Conservation (phyloP, 2,797 vertebrate genomes). For the Spatula versicolor region DNA sequence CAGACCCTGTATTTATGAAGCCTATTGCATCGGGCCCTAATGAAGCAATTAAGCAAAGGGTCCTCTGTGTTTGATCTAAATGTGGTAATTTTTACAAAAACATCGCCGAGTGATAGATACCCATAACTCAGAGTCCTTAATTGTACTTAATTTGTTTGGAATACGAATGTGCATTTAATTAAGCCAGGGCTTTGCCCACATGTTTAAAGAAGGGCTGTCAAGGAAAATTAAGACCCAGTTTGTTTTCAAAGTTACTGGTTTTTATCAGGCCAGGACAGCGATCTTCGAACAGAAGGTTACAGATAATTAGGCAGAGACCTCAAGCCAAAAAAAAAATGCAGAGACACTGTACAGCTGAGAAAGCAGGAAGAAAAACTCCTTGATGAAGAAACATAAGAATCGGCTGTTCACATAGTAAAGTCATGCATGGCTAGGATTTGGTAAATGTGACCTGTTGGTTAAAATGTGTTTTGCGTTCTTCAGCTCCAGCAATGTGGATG, state of each 20-base stretch:
- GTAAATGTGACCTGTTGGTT: constrained; percentile 59
- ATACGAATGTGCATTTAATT: constrained; percentile 99
- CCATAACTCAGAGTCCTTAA: constrained; percentile 99
- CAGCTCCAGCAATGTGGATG: not conserved
- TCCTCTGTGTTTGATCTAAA: constrained; percentile 98
- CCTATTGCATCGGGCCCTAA: constrained; percentile 92
- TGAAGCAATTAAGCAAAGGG: constrained; percentile 98
- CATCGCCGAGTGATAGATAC: constrained; percentile 98
- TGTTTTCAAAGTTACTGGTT: constrained; percentile 94
- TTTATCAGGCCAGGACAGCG: constrained; percentile 89
- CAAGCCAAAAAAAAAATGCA: constrained; percentile 67
- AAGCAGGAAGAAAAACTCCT: constrained; percentile 50
- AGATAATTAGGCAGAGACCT: constrained; percentile 89
- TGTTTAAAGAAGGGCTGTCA: constrained; percentile 98
- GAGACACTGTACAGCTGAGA: constrained; percentile 70
- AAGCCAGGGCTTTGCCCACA: constrained; percentile 88
- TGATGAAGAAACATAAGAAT: constrained; percentile 71
- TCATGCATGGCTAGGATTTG: constrained; percentile 62
- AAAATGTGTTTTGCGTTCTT: constrained; percentile 51
- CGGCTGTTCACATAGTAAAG: constrained; percentile 36
- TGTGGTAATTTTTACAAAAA: constrained; percentile 99
- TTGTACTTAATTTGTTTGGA: constrained; percentile 99
- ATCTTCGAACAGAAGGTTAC: constrained; percentile 89
- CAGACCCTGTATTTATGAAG: constrained; percentile 92
- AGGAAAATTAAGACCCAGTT: constrained; percentile 97